Evolutionary conservation across 2,797 vertebrate species (phyloP), one percentile per base, ranked within the genome.

Genomic region (Orientallactaga sibirica): DNA sequence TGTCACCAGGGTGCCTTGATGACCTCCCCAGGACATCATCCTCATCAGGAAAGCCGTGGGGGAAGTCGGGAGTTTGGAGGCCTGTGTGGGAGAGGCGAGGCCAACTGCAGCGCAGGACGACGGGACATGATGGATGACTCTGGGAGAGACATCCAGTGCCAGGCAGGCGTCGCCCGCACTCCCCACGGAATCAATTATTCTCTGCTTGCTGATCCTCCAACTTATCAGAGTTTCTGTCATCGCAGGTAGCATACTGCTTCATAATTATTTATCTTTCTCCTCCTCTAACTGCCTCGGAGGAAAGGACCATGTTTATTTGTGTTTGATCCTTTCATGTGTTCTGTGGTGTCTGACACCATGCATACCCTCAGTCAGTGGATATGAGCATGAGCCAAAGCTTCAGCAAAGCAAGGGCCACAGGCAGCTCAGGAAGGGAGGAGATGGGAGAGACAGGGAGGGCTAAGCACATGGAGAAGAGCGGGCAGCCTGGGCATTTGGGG

Each of bases 301-400:
- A 25, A 41, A 80, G 58, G 58, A 24, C 64, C 27, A 0, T 18
- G 27, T 76, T 85, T 48, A 81, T 86, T 74, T 74, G n/a, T 86
- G 68, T 93, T 70, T 73, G 74, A 80, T 83, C 43, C 79, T 37
- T 48, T 86, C n/a, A 88, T 67, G 48, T 85, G 85, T 90, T 70
- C n/a, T 88, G 48, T 66, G 29, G 14, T 84, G 14, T 92, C 76
- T 86, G 61, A 88, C 67, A 86, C 48, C 67, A 33, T 74, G 76
- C 62, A 77, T 71, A 88, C 58, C 52, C 43, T 76, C 67, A 7
- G 0, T 76, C 67, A 3, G 0, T 68, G 1, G 0, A 20, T 20
- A 37, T 2, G 2, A 86, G 76, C 52, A 18, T 62, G 27, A 86
- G 66, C 18, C 33, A 55, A n/a, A 24, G 27, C 58, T 48, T 19